phyloP scores from a whole-genome alignment of 2,888 invertebrate species.

The Epinotia brunnichana region DNA sequence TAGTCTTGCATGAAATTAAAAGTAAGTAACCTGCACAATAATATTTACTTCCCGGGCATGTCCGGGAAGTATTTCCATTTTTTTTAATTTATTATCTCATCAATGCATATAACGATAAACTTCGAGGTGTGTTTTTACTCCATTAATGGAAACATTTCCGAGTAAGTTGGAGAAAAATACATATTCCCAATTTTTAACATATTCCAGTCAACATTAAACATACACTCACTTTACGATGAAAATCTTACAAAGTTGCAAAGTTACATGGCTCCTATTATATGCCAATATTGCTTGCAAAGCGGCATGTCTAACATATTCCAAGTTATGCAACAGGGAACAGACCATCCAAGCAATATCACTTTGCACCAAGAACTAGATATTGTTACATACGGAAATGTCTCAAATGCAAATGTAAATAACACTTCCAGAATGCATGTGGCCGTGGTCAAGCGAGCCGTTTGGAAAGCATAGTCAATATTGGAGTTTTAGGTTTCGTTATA shows the following conservation, averaged over 20 bases:
- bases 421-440: conserved; percentile 7
- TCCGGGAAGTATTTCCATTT: too few relatives aligned
- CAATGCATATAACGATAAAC: too few relatives aligned
- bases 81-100: too few relatives aligned
- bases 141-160: too few relatives aligned
- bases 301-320: background rate
- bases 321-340: background rate
- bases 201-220: background rate
- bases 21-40: too few relatives aligned
- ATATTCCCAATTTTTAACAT: too few relatives aligned
- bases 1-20: too few relatives aligned
- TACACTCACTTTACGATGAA: background rate
- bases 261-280: background rate
- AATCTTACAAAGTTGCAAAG: background rate
- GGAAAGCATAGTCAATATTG: conserved; percentile 9
- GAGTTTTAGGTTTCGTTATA: conserved; percentile 18
- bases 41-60: too few relatives aligned
- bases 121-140: too few relatives aligned
- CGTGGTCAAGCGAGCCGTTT: conserved; percentile 22
- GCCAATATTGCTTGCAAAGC: conserved; percentile 10
- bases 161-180: too few relatives aligned
- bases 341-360: conserved; percentile 15
- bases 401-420: conserved; percentile 30
- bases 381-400: conserved; percentile 19
- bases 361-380: background rate